Evolutionary conservation across 2,888 invertebrate species (phyloP), one percentile per base, ranked within the genome.

Genomic region (Lymantria monacha): DNA sequence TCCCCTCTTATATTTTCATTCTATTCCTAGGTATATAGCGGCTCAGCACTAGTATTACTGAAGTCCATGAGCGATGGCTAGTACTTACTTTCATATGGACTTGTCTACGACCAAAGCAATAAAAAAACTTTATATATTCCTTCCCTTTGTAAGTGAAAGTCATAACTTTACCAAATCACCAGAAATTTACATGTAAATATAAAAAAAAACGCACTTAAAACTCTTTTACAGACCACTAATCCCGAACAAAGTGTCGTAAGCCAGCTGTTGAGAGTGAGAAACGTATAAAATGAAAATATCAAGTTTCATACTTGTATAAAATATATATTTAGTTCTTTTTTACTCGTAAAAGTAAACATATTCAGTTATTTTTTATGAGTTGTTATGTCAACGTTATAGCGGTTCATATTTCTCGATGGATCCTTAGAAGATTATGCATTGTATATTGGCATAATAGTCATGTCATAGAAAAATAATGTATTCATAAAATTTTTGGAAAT

Each of bases 281-380:
- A n/a, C 38, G n/a, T 38, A 38, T 38, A 38, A 38, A 38, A 38
- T 38, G 36, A 36, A 36, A 36, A 12, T 38, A 38, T 38, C 7
- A 36, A 36, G 30, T 44, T 30, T 82, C 78, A 82, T 75, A 79
- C 61, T 51, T 30, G 40, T 73, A 74, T 77, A 79, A 73, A 72
- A 73, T 61, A 69, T 74, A 76, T 76, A 15, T 10, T 15, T 22
- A 3, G 40, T 31, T 47, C 40, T 38, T 40, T 44, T 44, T 51
- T 30, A 48, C 13, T 30, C 76, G 74, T 76, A 73, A 78, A 80
- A 74, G 75, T 73, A 75, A 72, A 65, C 63, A 68, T 74, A 76
- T 78, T 72, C 69, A 38, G 63, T 76, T 77, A 79, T 76, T 82
- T 82, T 80, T 83, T 76, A 80, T 61, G 74, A 69, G 63, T 61